Base-by-base conservation (phyloP, 2,888 invertebrate genomes). In the Anoplius nigerrimus region DNA sequence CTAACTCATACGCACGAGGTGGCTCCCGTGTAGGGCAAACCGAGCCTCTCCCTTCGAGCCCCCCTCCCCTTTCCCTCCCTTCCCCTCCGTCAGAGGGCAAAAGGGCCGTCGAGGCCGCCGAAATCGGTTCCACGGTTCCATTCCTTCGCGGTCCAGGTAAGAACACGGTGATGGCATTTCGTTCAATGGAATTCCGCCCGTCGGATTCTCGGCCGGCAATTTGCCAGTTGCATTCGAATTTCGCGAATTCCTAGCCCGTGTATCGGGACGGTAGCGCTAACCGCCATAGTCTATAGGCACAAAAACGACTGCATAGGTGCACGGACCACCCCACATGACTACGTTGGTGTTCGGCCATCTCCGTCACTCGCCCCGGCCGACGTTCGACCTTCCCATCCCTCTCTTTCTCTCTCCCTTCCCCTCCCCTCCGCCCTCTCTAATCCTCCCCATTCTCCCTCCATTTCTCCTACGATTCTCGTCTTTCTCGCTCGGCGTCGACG, bases 141-240 rank as follows among this genome's bases (percentile, higher is more conserved):
- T 85, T 84, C 83, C 82, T 79, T 76, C 76, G 76, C 75, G 78
- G 72, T 66, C 24, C 82, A 82, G 80, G 84, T 84, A 85, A 86
- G 84, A 86, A 86, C 82, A 82, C 81, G 78, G 82, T 79, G 82
- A 82, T 80, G 85, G 86, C 81, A 85, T 86, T 82, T 84, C 78
- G 83, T 79, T 81, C 75, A 78, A 81, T 82, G 84, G 81, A 84
- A 86, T 86, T 85, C 84, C 85, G 76, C 67, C n/a, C 77, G 80
- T 71, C 72, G 80, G 75, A 86, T 86, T 84, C 86, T 77, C 80
- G 76, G 71, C 74, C 81, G 72, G 83, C 84, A 86, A 86, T 86
- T 86, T 85, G 85, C 86, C 84, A 84, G 84, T 85, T 84, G 85
- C 82, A 76, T 83, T 84, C 81, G 82, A 77, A 83, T 85, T 85